Evolutionary conservation across 2,888 invertebrate genomes (phyloP), one percentile per base, ranked within the genome.

Genomic region (Scotopteryx bipunctaria): DNA sequence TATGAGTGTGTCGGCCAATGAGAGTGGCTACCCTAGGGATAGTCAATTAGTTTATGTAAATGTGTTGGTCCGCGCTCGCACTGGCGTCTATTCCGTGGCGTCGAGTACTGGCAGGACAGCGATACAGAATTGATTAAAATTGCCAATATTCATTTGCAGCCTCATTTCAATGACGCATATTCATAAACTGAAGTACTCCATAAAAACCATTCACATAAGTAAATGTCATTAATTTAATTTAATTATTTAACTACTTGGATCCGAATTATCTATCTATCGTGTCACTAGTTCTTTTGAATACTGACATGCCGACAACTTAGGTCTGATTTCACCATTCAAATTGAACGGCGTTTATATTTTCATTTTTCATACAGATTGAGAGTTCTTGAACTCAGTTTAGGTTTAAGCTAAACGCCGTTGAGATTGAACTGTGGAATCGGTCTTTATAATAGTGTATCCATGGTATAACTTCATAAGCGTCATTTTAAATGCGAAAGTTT

Each of bases 1-100:
- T 27, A n/a, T n/a, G n/a, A n/a, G n/a, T n/a, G n/a, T n/a, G n/a
- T 46, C 23, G 38, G 45, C 2, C 8, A 17, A 45, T 11, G 5
- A 4, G 6, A 9, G 14, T 16, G 16, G n/a, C 37, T 17, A 15
- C 38, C 9, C 46, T 46, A 46, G 0, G 16, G 23, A 38, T 23
- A 46, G 46, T 25, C 46, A 46, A 46, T 46, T 46, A 46, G 46
- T 46, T 38, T 46, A 46, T 46, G 46, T 46, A 46, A 38, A 46
- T 46, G 38, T 38, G 32, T 25, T 11, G 37, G 15, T 38, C 13
- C 23, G 17, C 33, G 35, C 35, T 5, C 3, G 11, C 13, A 32
- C 14, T 42, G 6, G 6, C 27, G 8, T 37, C 5, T 16, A 3
- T 5, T 25, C 38, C 17, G 38, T 27, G 38, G 29, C 29, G n/a